Evolutionary conservation across 2,113 vertebrate genomes (phyloP).

Genomic region (Kryptolebias marmoratus): DNA sequence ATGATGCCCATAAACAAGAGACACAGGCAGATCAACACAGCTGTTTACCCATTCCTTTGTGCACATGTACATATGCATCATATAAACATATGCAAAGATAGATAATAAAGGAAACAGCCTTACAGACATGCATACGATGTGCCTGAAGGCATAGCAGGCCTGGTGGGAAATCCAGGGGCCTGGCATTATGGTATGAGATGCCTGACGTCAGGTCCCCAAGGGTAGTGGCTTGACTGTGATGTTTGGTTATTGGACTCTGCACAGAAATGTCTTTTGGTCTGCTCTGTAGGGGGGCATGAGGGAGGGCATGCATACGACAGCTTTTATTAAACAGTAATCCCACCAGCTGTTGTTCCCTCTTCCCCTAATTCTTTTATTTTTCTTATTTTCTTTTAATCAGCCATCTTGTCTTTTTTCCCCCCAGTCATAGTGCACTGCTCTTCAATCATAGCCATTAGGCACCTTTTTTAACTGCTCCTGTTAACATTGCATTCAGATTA

Average conservation of each 20-base stretch:
- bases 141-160: conserved; percentile 65
- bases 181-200: conserved; percentile 61
- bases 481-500: conserved; percentile 39
- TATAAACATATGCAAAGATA: conserved; percentile 59
- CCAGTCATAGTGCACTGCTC: conserved; percentile 34
- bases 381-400: conserved; percentile 31
- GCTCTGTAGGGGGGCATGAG: conserved; percentile 58
- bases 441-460: conserved; percentile 46
- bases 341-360: conserved; percentile 78
- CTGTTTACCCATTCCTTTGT: background rate
- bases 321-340: conserved; percentile 79
- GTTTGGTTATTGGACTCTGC: conserved; percentile 61
- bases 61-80: conserved; percentile 20
- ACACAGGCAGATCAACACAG: conserved; percentile 9
- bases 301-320: conserved; percentile 54
- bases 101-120: conserved; percentile 48
- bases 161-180: conserved; percentile 59
- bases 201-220: conserved; percentile 50
- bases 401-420: conserved; percentile 31
- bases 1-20: conserved; percentile 12
- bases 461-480: conserved; percentile 51
- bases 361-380: conserved; percentile 34
- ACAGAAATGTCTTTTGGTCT: conserved; percentile 64
- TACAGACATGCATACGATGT: conserved; percentile 48
- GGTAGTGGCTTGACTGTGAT: conserved; percentile 58